A percentile compares a stretch with the other conserved stretches of the same genome.
Conservation (phyloP, 2,113 vertebrate genomes). For the Excalfactoria chinensis region DNA sequence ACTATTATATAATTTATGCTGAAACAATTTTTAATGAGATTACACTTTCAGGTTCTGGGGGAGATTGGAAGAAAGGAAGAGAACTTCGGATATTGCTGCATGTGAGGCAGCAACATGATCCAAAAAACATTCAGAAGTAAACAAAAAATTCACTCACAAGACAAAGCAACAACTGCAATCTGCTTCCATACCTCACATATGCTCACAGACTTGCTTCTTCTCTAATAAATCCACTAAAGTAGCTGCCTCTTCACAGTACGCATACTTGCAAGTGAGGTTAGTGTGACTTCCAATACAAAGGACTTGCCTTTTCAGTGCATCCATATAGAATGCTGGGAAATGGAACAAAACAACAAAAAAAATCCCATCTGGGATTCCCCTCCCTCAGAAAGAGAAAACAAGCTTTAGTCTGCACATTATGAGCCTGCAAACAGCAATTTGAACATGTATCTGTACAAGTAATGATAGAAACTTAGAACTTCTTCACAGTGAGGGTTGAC, state of each 20-base stretch:
- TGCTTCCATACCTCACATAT: not conserved
- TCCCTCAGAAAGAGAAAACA: not conserved
- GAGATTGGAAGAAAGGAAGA: not conserved
- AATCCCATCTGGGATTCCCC: not conserved
- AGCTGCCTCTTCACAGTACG: not conserved
- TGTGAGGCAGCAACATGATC: not conserved
- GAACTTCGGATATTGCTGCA: fast-evolving
- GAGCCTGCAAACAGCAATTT: not conserved
- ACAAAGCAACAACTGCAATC: not conserved
- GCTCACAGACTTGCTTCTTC: not conserved
- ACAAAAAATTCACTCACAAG: not conserved
- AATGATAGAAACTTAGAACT: not conserved
- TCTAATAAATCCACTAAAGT: not conserved
- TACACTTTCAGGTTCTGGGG: not conserved
- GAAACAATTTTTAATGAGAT: not conserved
- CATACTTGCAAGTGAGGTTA: not conserved
- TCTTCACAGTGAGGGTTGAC: too few species aligned
- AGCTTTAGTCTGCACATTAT: not conserved
- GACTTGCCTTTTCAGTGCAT: not conserved
- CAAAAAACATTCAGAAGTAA: not conserved
- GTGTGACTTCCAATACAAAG: not conserved
- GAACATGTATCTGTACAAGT: not conserved
- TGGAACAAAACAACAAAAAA: not conserved
- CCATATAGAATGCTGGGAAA: not conserved
- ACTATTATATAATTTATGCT: not conserved